Evolutionary conservation across 2,113 vertebrate genomes (phyloP).

Genomic region (Brachypodius melanocephalos): DNA sequence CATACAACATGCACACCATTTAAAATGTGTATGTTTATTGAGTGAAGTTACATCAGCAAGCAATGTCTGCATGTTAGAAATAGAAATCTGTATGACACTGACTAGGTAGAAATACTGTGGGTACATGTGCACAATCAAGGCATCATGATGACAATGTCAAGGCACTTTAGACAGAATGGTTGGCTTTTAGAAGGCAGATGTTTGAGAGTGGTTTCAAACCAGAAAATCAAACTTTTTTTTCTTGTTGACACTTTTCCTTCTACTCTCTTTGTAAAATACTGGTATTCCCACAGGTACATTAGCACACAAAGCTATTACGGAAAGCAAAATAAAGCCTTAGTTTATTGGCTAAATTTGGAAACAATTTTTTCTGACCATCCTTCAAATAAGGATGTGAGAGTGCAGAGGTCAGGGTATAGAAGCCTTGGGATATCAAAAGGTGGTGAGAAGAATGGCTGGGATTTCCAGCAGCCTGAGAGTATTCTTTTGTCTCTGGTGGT

Average conservation of each 20-base stretch:
- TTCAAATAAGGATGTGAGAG: slow-evolving; percentile 61
- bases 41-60: not conserved
- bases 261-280: not conserved
- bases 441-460: slow-evolving; percentile 65
- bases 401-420: slow-evolving; percentile 73
- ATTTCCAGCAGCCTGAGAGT: slow-evolving; percentile 44
- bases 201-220: not conserved
- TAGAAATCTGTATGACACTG: not conserved
- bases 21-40: not conserved
- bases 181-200: not conserved
- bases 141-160: accelerated
- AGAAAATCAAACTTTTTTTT: not conserved
- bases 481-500: slow-evolving; percentile 77
- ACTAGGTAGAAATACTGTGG: not conserved
- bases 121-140: not conserved
- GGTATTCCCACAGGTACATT: not conserved
- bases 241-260: not conserved
- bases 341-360: slow-evolving; percentile 44
- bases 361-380: slow-evolving; percentile 50
- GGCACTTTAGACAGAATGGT: not conserved
- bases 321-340: slow-evolving; percentile 29
- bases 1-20: not conserved
- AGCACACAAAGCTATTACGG: not conserved
- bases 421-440: slow-evolving; percentile 63
- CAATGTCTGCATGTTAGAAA: not conserved